These are phyloP conservation scores for Epinephelus awoara DNA, from an alignment of 2,797 vertebrate species.

Conservation along the genomic window DNA sequence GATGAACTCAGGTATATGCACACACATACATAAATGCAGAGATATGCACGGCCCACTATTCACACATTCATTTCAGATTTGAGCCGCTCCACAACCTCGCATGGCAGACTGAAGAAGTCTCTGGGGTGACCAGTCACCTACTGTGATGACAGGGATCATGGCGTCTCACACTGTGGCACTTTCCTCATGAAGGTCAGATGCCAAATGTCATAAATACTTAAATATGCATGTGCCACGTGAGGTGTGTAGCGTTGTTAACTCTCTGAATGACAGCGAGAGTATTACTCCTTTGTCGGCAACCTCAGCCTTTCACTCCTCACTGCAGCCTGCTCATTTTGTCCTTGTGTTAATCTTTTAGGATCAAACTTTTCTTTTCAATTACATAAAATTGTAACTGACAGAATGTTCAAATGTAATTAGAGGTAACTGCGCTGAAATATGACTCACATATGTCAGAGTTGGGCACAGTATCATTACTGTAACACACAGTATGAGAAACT, in stretches of 20 bases:
- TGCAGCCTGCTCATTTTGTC: conserved; percentile 2
- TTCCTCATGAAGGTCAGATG: conserved; percentile 48
- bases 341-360: conserved; percentile 7
- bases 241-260: conserved; percentile 39
- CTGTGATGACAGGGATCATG: conserved; percentile 40
- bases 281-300: conserved; percentile 30
- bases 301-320: conserved; percentile 21
- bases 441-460: not conserved
- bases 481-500: not conserved
- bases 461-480: not conserved
- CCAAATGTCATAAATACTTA: conserved; percentile 49
- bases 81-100: not conserved
- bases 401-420: not conserved
- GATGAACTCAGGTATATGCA: conserved; percentile 27
- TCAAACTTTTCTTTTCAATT: conserved; percentile 8
- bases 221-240: conserved; percentile 45
- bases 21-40: conserved; percentile 20
- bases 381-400: not conserved
- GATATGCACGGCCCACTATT: not conserved
- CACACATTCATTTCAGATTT: conserved; percentile 31
- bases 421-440: conserved; percentile 7
- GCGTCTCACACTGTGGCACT: conserved; percentile 44
- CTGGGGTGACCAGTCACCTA: conserved; percentile 27
- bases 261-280: conserved; percentile 35
- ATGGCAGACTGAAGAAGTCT: conserved; percentile 38